Conservation (phyloP, 2,797 vertebrate species). For the Gobionotothen gibberifrons region DNA sequence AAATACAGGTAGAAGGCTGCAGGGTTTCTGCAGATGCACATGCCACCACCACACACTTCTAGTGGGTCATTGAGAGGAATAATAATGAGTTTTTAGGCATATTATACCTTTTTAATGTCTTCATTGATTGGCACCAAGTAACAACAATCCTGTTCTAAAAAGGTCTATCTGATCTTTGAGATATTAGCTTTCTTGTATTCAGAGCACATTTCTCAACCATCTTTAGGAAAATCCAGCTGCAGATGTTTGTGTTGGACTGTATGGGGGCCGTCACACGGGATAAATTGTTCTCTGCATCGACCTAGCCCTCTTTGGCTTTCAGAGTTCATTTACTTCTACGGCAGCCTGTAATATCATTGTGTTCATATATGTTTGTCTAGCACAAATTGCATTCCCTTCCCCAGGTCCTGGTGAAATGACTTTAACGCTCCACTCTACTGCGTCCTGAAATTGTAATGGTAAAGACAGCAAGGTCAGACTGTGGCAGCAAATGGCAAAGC, state of each 20-base stretch:
- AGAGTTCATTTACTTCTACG: conserved; percentile 3
- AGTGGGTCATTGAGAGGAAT: no score
- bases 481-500: conserved; percentile 50
- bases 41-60: no score
- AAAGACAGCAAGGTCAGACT: conserved; percentile 53
- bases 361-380: conserved; percentile 20
- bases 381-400: conserved; percentile 15
- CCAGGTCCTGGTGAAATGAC: conserved; percentile 10
- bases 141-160: neutral
- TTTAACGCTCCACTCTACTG: conserved; percentile 20
- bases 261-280: neutral
- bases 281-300: neutral
- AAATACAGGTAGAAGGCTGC: no score
- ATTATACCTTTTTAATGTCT: neutral
- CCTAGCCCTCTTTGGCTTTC: neutral
- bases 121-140: neutral
- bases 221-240: neutral
- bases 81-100: no score
- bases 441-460: conserved; percentile 34
- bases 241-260: neutral
- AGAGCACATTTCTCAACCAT: neutral
- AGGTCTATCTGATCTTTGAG: neutral
- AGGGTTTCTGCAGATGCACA: no score
- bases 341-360: neutral
- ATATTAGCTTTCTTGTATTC: neutral